These are phyloP conservation scores for Nyctalus aviator DNA, from an alignment of 2,797 vertebrate genomes.

Conservation along the genomic window DNA sequence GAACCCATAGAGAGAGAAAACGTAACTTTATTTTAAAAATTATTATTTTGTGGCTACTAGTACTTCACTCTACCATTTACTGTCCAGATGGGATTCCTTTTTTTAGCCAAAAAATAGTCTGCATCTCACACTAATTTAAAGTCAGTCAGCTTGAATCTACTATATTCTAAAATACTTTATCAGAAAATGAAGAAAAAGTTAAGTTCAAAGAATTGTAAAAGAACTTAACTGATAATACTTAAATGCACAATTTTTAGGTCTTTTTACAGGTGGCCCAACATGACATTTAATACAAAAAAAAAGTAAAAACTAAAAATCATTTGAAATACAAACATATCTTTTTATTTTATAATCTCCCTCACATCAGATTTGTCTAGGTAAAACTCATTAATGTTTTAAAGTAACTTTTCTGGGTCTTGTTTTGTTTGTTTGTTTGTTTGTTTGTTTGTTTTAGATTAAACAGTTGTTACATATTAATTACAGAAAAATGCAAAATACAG, in stretches of 20 bases:
- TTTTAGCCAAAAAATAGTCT: slow-evolving; percentile 74
- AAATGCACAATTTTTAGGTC: slow-evolving; percentile 56
- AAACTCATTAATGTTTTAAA: slow-evolving; percentile 29
- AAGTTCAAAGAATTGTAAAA: slow-evolving; percentile 70
- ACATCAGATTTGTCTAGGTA: slow-evolving; percentile 47
- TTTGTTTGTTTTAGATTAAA: slow-evolving; percentile 30
- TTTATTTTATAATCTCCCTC: slow-evolving; percentile 26
- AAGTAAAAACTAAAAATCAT: neutral
- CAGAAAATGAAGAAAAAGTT: slow-evolving; percentile 62
- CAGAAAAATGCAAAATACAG: slow-evolving; percentile 54
- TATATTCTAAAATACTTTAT: slow-evolving; percentile 75
- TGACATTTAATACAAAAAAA: slow-evolving; percentile 40
- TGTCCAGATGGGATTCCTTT: slow-evolving; percentile 79
- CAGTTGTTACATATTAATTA: slow-evolving; percentile 28
- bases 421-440: neutral
- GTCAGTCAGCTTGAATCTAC: slow-evolving; percentile 64
- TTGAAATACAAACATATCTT: neutral
- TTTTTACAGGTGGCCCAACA: slow-evolving; percentile 60
- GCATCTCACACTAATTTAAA: slow-evolving; percentile 78
- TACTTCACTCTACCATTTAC: slow-evolving; percentile 76
- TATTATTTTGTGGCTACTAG: slow-evolving; percentile 76
- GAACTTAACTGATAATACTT: slow-evolving; percentile 52
- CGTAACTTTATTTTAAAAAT: slow-evolving; percentile 76
- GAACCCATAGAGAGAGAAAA: slow-evolving; percentile 64
- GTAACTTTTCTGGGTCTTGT: neutral